Evolutionary conservation across 2,888 invertebrate species (phyloP).

Genomic region (Agrochola lychnidis): DNA sequence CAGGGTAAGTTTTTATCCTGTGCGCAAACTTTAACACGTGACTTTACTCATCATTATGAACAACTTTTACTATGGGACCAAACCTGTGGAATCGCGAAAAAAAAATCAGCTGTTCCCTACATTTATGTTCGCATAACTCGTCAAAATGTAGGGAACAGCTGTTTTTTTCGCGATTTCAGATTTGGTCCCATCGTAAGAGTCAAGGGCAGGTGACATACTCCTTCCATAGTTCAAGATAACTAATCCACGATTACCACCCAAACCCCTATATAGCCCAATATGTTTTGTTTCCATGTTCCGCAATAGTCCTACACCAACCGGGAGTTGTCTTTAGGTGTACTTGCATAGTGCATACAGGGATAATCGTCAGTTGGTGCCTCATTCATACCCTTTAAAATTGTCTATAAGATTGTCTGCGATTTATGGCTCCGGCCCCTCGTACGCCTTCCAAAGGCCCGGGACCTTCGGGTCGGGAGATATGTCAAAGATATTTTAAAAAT

Average conservation of each 20-base stretch:
- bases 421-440: not conserved
- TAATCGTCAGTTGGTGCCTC: not conserved
- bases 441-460: not conserved
- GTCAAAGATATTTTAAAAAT: not conserved
- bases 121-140: no score
- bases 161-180: no score
- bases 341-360: not conserved
- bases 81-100: no score
- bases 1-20: no score
- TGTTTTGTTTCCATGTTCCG: not conserved
- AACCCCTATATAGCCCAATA: not conserved
- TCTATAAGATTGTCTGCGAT: not conserved
- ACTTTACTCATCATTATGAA: no score
- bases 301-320: not conserved
- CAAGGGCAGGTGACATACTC: not conserved
- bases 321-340: not conserved
- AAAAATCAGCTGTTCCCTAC: no score
- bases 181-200: no score
- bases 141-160: no score
- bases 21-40: no score
- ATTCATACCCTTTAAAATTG: not conserved
- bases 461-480: no score
- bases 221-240: not conserved
- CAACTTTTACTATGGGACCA: no score
- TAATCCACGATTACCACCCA: not conserved